A percentile compares a stretch with the other conserved stretches of the same genome.
Conservation (phyloP, 2,888 invertebrate genomes). For the Phengaris alcon region DNA sequence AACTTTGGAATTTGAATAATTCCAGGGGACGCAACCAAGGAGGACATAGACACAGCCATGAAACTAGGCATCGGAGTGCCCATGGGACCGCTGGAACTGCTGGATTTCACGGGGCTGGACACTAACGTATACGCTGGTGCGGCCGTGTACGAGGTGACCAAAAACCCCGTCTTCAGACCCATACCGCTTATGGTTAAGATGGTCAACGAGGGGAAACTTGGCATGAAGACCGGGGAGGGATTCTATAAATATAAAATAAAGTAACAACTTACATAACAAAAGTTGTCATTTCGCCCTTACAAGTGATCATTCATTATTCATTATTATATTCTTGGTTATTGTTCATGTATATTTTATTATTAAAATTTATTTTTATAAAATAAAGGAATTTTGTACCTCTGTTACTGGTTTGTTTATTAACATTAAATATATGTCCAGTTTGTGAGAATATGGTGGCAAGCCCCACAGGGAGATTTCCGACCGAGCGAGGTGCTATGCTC, state of each 20-base stretch:
- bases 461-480: too few species aligned
- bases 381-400: too few species aligned
- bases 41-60: conserved; percentile 93
- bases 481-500: too few species aligned
- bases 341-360: too few species aligned
- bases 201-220: conserved; percentile 88
- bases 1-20: background rate
- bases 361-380: too few species aligned
- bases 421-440: too few species aligned
- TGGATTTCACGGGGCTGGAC: conserved; percentile 92
- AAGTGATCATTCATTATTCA: too few species aligned
- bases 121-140: conserved; percentile 87
- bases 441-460: too few species aligned
- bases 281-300: too few species aligned
- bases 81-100: conserved; percentile 93
- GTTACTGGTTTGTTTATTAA: too few species aligned
- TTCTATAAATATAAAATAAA: conserved; percentile 85
- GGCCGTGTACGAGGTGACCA: conserved; percentile 85
- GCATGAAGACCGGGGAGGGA: conserved; percentile 90
- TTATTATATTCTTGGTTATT: too few species aligned
- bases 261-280: background rate
- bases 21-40: conserved; percentile 83
- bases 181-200: conserved; percentile 82
- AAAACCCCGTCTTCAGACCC: conserved; percentile 73
- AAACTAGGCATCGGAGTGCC: conserved; percentile 94